A percentile compares a stretch with the other conserved stretches of the same genome.
These are phyloP conservation scores for Harpalus rufipes DNA, from an alignment of 2,888 invertebrate species.

Conservation along the genomic window DNA sequence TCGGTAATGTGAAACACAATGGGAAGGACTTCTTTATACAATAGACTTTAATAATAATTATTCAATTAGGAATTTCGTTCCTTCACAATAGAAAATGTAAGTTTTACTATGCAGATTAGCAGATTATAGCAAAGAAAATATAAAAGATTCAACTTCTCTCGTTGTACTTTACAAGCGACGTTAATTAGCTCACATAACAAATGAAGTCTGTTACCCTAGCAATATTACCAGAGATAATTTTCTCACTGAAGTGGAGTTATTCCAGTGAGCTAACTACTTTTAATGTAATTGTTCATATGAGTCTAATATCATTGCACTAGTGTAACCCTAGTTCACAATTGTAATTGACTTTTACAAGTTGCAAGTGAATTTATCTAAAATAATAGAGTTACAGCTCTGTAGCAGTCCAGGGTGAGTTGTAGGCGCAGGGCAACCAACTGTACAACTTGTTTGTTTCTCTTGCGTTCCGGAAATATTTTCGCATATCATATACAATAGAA, in stretches of 20 bases:
- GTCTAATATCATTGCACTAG: conserved; percentile 7
- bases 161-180: background rate
- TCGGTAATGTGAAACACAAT: no score
- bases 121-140: no score
- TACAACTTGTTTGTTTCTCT: conserved; percentile 29
- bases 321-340: conserved; percentile 10
- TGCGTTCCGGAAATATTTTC: conserved; percentile 25
- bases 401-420: background rate
- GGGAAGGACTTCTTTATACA: no score
- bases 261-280: conserved; percentile 12
- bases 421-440: conserved; percentile 27
- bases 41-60: no score
- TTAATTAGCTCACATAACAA: background rate
- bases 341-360: conserved; percentile 35
- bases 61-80: no score
- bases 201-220: background rate
- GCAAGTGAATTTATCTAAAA: conserved; percentile 38
- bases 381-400: conserved; percentile 35
- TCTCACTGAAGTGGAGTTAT: background rate
- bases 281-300: conserved; percentile 25
- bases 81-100: no score
- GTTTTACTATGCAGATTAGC: no score
- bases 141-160: background rate
- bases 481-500: conserved; percentile 1
- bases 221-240: conserved; percentile 5